Evolutionary conservation across 2,888 invertebrate genomes (phyloP), one percentile per base, ranked within the genome.

Genomic region (Sphaerophoria rueppellii): DNA sequence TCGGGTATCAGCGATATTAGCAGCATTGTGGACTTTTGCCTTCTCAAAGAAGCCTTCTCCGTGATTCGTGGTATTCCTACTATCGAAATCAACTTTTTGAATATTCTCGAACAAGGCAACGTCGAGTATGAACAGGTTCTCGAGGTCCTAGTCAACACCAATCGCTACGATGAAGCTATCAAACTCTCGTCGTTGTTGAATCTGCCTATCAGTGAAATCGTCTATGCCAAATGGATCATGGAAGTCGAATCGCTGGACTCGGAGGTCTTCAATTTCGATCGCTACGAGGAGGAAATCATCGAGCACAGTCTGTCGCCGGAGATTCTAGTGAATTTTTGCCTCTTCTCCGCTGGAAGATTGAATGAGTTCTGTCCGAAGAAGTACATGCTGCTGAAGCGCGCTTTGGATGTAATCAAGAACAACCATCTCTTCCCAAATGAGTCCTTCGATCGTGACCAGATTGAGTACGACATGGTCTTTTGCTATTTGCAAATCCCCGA

Each of bases 251-350:
- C 92, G 32, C 92, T 92, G 7, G 89, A 92, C n/a, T 85, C 87
- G 46, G 92, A 92, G 0, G 89, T 92, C 0, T 94, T 94, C 88
- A 70, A 87, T 40, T 94, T 95, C 91, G 92, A 93, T 0, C 92
- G 93, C 58, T 95, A 95, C 87, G 94, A 95, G 82, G 90, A 92
- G 61, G 94, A 94, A 65, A 95, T 96, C 86, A 92, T 93, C 87
- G 91, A 93, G 43, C 93, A 94, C 69, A 91, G 94, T 0, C 93
- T 96, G 0, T 91, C 93, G 0, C 94, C 95, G 14, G 93, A 93
- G 81, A 93, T 94, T 16, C 93, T 95, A 0, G 94, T 95, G 0
- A 92, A 94, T 85, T 96, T 96, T 89, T 93, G 95, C 52, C 91
- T 94, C 0, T 92, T 93, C 71, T 89, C 90, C 0, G 93, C 93